Conservation (phyloP, 2,797 vertebrate species). For the Dendrocincla tyrannina region DNA sequence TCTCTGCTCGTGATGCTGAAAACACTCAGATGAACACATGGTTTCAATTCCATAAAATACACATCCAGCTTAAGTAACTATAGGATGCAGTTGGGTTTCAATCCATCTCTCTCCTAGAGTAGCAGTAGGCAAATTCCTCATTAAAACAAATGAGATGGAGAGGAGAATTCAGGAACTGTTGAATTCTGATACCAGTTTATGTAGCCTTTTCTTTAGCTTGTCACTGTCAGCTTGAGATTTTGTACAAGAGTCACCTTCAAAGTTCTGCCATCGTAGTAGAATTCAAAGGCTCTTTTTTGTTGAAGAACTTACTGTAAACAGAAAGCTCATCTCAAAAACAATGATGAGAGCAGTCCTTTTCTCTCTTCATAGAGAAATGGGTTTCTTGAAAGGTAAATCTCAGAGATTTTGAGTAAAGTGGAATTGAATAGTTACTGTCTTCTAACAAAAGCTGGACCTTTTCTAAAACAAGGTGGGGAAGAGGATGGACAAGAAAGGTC, state of each 20-base stretch:
- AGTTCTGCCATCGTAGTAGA: slow-evolving; percentile 72
- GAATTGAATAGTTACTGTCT: background rate
- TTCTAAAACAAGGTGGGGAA: background rate
- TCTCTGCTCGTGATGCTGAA: background rate
- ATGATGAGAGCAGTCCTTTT: background rate
- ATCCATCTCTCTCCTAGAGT: background rate
- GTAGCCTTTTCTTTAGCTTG: slow-evolving; percentile 61
- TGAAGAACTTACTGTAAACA: slow-evolving; percentile 69
- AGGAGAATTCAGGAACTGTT: background rate
- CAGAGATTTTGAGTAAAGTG: background rate
- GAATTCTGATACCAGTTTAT: slow-evolving; percentile 67
- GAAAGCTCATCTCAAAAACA: background rate
- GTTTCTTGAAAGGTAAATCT: background rate
- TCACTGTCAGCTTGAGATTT: slow-evolving; percentile 64
- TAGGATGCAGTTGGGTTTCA: background rate
- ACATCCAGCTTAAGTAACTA: background rate
- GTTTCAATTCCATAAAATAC: background rate
- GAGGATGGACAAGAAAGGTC: background rate
- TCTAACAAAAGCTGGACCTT: background rate
- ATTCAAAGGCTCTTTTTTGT: slow-evolving; percentile 63
- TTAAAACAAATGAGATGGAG: background rate
- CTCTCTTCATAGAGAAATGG: background rate
- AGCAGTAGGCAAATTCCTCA: background rate
- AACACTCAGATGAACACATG: background rate
- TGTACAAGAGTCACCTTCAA: slow-evolving; percentile 51